Conservation (phyloP, 2,797 vertebrate genomes). For the Pangasius larnaudii region DNA sequence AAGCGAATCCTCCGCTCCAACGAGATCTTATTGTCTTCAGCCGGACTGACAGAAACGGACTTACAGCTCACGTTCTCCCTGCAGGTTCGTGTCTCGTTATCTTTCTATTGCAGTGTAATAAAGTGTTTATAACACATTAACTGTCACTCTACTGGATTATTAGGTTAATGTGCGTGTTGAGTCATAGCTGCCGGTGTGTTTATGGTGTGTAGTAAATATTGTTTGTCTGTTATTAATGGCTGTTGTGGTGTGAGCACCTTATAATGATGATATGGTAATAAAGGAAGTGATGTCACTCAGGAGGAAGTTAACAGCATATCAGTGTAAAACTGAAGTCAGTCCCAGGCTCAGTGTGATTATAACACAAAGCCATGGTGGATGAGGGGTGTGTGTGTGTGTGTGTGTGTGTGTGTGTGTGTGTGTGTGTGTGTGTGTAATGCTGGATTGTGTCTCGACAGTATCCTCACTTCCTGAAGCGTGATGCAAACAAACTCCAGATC, state of each 20-base stretch:
- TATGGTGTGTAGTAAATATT: background rate
- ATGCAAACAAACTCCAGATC: constrained; percentile 91
- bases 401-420: background rate
- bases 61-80: constrained; percentile 91
- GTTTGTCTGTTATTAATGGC: background rate
- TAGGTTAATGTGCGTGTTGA: background rate
- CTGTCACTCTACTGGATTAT: rapidly evolving
- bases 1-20: constrained; percentile 92
- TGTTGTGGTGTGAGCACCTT: background rate
- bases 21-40: constrained; percentile 86
- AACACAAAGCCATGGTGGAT: background rate
- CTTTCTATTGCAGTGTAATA: background rate
- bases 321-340: background rate
- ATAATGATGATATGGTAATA: background rate
- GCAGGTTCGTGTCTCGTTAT: constrained; percentile 74
- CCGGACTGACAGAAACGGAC: constrained; percentile 87
- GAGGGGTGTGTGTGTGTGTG: background rate
- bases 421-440: background rate
- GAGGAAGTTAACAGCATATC: background rate
- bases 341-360: background rate
- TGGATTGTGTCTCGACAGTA: constrained; percentile 70
- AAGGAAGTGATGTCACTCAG: constrained; percentile 4
- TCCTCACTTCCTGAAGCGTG: constrained; percentile 89
- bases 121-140: background rate
- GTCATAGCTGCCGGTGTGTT: background rate